Percentiles rank a stretch among this genome's conserved stretches.
These are phyloP conservation scores for Sebastes iracundus DNA, from an alignment of 2,797 vertebrate genomes.

Conservation along the genomic window DNA sequence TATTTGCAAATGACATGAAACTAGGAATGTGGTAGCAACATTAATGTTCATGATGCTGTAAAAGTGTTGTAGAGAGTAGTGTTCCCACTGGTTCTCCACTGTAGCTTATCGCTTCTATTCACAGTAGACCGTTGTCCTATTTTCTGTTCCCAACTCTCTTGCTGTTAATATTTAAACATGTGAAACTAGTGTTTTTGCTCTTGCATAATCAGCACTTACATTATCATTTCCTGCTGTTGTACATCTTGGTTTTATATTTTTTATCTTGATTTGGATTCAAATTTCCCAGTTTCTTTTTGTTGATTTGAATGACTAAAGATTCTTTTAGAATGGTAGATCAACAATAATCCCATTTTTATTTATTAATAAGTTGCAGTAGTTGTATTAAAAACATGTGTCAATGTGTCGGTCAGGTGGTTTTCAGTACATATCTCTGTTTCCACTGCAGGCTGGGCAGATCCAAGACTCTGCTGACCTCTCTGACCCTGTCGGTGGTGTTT, in stretches of 20 bases:
- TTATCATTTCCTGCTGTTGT: not conserved
- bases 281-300: not conserved
- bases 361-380: not conserved
- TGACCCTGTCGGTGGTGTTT: slow-evolving; percentile 88
- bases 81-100: not conserved
- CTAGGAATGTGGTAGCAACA: not conserved
- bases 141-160: not conserved
- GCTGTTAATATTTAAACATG: slow-evolving; percentile 11
- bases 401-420: not conserved
- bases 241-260: not conserved
- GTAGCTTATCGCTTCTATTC: not conserved
- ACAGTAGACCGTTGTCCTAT: not conserved
- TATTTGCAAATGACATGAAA: not conserved
- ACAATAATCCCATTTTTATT: not conserved
- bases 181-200: not conserved
- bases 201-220: not conserved
- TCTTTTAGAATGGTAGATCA: not conserved
- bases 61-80: not conserved
- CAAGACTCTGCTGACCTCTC: slow-evolving; percentile 85
- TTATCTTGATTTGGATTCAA: not conserved
- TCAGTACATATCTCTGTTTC: not conserved
- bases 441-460: slow-evolving; percentile 85
- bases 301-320: not conserved
- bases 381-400: not conserved
- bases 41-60: not conserved